phyloP scores from a whole-genome alignment of 2,888 invertebrate species.

The Gastracanthus pulcherrimus region DNA sequence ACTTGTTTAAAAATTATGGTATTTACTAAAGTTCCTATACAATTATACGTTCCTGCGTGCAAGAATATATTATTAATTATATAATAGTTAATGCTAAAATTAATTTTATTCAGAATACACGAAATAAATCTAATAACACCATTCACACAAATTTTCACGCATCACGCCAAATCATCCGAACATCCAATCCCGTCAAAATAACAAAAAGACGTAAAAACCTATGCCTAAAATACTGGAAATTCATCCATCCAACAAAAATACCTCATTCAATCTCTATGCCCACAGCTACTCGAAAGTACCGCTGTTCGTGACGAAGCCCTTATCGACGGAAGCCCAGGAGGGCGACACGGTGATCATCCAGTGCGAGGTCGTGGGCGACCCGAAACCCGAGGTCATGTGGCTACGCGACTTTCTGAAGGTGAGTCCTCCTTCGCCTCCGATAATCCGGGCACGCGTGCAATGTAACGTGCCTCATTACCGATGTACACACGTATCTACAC shows the following conservation, averaged over 20 bases:
- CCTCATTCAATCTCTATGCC: background rate
- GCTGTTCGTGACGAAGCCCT: slow-evolving; percentile 89
- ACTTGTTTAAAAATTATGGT: too few species aligned
- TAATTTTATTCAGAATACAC: too few species aligned
- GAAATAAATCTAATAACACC: too few species aligned
- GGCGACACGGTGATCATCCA: slow-evolving; percentile 92
- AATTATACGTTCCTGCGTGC: too few species aligned
- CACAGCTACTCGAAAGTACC: slow-evolving; percentile 90
- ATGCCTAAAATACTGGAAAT: background rate
- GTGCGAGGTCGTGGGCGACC: slow-evolving; percentile 93
- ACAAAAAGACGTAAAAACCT: too few species aligned
- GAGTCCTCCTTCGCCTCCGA: slow-evolving; percentile 68
- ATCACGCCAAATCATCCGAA: too few species aligned
- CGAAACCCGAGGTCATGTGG: slow-evolving; percentile 93
- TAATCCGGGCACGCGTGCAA: background rate
- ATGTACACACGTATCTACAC: background rate
- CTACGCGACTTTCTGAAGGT: slow-evolving; percentile 92
- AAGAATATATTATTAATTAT: too few species aligned
- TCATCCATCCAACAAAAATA: too few species aligned
- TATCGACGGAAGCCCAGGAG: slow-evolving; percentile 89
- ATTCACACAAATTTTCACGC: too few species aligned
- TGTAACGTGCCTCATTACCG: slow-evolving; percentile 43
- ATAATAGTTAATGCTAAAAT: too few species aligned
- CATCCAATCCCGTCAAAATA: too few species aligned
- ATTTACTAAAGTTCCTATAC: too few species aligned